phyloP scores from a whole-genome alignment of 2,888 invertebrate species.

The Dynastes grantii region DNA sequence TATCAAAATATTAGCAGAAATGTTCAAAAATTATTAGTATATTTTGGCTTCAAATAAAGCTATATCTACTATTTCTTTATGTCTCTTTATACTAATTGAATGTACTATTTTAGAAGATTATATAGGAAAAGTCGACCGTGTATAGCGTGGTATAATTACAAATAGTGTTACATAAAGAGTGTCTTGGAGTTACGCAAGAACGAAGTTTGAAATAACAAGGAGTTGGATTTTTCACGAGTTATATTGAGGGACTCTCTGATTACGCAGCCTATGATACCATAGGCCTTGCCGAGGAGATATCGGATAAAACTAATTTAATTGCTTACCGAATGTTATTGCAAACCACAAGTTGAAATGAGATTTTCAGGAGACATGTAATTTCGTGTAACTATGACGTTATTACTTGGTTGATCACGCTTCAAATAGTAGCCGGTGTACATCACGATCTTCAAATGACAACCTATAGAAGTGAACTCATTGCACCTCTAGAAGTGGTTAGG shows the following conservation, averaged over 20 bases:
- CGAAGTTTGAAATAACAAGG: constrained; percentile 23
- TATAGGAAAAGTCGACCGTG: not conserved
- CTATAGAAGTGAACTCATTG: constrained; percentile 57
- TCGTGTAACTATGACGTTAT: constrained; percentile 67
- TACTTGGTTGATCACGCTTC: constrained; percentile 68
- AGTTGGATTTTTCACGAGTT: not conserved
- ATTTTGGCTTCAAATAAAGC: no score
- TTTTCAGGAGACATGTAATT: constrained; percentile 58
- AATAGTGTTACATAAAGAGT: constrained; percentile 39
- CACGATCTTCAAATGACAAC: constrained; percentile 67
- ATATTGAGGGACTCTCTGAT: not conserved
- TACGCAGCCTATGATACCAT: constrained; percentile 13
- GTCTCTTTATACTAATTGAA: constrained; percentile 11
- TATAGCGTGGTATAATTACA: constrained; percentile 18
- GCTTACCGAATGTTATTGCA: constrained; percentile 61
- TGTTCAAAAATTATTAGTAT: no score
- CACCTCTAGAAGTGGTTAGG: constrained; percentile 50
- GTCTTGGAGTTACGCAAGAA: constrained; percentile 33
- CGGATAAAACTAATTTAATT: constrained; percentile 48
- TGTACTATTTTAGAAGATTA: constrained; percentile 24
- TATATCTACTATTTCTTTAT: no score
- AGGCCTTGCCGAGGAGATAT: constrained; percentile 26
- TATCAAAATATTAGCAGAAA: no score
- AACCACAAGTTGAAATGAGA: constrained; percentile 60
- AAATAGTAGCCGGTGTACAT: constrained; percentile 69